Evolutionary conservation across 2,113 vertebrate species (phyloP).

Genomic region (Phylloscopus trochilus): DNA sequence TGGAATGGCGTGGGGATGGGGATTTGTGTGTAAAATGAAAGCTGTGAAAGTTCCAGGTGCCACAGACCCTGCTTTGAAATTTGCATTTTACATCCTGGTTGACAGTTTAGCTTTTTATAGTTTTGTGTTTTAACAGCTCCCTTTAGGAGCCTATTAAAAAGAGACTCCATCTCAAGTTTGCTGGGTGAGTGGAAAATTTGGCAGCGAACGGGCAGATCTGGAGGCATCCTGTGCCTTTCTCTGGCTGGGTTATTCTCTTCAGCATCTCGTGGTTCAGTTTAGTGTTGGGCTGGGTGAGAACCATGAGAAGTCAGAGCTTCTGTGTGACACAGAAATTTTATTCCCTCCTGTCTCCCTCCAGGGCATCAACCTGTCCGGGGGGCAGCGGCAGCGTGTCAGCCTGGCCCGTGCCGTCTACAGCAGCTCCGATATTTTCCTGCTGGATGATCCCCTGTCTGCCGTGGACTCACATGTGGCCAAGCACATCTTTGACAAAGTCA

Average conservation of each 20-base stretch:
- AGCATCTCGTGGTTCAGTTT: background rate
- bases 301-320: background rate
- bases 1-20: background rate
- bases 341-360: slow-evolving; percentile 42
- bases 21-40: background rate
- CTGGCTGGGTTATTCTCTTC: background rate
- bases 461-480: slow-evolving; percentile 94
- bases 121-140: background rate
- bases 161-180: background rate
- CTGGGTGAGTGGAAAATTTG: slow-evolving; percentile 4
- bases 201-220: background rate
- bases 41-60: background rate
- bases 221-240: background rate
- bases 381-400: slow-evolving; percentile 93
- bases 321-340: background rate
- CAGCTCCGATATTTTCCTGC: slow-evolving; percentile 83
- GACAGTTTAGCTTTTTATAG: background rate
- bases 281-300: background rate
- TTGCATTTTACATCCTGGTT: background rate
- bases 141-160: slow-evolving; percentile 13
- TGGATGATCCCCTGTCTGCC: slow-evolving; percentile 93
- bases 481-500: slow-evolving; percentile 94
- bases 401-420: slow-evolving; percentile 91
- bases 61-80: background rate
- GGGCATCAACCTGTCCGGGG: slow-evolving; percentile 97